phyloP scores from a whole-genome alignment of 53 echinoderm and acorn worm genomes.

The Actinopyga echinites region DNA sequence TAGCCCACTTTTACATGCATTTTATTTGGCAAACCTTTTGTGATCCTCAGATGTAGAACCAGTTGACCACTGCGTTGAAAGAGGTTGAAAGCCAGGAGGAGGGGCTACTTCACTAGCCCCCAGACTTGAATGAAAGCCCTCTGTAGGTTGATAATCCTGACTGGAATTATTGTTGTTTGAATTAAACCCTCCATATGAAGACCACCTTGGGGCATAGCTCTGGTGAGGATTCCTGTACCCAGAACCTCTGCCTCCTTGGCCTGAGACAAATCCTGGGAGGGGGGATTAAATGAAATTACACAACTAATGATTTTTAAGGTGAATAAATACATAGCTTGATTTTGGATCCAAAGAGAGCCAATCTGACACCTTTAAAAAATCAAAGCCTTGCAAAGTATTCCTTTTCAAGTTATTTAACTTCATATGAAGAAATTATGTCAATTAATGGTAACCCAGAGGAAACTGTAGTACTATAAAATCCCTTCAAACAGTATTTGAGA shows the following conservation, averaged over 20 bases:
- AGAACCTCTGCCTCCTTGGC: conserved; percentile 9
- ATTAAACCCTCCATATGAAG: background rate
- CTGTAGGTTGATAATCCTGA: background rate
- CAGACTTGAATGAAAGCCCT: background rate
- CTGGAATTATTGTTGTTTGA: conserved; percentile 10
- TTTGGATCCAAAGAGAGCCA: too few species aligned
- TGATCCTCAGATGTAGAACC: conserved; percentile 1
- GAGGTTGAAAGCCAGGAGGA: conserved; percentile 21
- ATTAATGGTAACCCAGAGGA: too few species aligned
- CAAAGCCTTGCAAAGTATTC: too few species aligned
- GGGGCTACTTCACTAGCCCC: background rate
- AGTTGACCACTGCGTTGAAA: conserved; percentile 8
- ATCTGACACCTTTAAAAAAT: too few species aligned
- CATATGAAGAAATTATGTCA: too few species aligned
- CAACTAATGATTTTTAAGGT: background rate
- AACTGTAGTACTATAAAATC: too few species aligned
- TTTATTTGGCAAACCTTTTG: background rate
- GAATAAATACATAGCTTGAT: too few species aligned
- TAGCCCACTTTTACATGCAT: too few species aligned
- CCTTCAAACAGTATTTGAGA: too few species aligned
- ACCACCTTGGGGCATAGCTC: background rate
- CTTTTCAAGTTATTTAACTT: too few species aligned
- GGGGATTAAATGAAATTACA: background rate
- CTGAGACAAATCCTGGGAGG: background rate
- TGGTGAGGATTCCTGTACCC: background rate